phyloP scores from a whole-genome alignment of 2,113 vertebrate genomes.

The Pitta sordida region DNA sequence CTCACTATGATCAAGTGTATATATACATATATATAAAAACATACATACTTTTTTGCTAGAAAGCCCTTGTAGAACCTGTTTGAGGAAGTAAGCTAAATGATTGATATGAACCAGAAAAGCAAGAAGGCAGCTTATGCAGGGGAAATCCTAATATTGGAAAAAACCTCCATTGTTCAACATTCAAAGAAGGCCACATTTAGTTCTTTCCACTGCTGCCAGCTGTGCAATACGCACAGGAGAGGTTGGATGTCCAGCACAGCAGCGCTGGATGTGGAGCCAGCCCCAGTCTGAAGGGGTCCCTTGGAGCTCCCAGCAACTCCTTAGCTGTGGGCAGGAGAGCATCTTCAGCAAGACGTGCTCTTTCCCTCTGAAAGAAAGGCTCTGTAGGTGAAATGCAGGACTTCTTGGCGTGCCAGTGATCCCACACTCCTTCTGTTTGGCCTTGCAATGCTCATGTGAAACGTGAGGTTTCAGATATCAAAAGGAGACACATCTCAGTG shows the following conservation, averaged over 20 bases:
- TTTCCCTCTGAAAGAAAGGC: not conserved
- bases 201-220: not conserved
- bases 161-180: not conserved
- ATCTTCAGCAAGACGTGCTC: not conserved
- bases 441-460: not conserved
- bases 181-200: not conserved
- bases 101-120: not conserved
- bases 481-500: not conserved
- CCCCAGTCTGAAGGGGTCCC: not conserved
- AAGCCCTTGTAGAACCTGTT: not conserved
- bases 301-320: not conserved
- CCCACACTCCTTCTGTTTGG: not conserved
- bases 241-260: accelerated
- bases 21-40: not conserved
- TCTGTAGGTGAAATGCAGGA: not conserved
- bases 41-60: not conserved
- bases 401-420: not conserved
- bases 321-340: not conserved
- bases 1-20: not conserved
- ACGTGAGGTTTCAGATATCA: not conserved
- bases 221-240: not conserved
- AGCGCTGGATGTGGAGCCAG: not conserved
- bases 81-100: not conserved
- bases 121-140: not conserved
- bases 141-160: not conserved